Conservation (phyloP, 2,113 vertebrate genomes). For the Chloropsis cyanopogon region DNA sequence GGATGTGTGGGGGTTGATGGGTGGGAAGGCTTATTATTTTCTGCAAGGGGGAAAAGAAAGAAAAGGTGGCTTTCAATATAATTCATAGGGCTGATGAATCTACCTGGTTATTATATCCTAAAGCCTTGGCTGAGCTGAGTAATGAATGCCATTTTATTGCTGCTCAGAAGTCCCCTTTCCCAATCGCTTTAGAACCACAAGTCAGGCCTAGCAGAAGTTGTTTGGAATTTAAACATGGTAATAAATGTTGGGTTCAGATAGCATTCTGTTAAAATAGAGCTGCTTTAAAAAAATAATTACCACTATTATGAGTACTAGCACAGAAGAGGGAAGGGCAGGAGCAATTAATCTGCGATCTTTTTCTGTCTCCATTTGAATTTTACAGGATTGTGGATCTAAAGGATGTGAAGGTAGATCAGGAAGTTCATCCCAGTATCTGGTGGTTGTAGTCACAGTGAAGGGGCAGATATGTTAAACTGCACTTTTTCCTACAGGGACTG, state of each 20-base stretch:
- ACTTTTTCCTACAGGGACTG: neutral
- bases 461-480: neutral
- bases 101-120: neutral
- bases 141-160: neutral
- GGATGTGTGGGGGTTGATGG: neutral
- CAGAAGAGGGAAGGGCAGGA: neutral
- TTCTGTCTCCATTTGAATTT: neutral
- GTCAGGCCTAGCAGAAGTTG: neutral
- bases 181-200: neutral
- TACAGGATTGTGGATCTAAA: neutral
- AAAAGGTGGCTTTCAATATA: neutral
- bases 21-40: neutral
- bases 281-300: neutral
- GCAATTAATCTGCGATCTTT: neutral
- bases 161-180: neutral
- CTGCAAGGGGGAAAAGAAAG: neutral
- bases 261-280: neutral
- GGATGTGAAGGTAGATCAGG: neutral
- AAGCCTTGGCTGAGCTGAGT: neutral
- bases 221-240: neutral
- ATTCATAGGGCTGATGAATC: neutral
- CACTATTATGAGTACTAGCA: too few species aligned
- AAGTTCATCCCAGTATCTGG: neutral
- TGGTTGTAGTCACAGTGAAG: fast-evolving
- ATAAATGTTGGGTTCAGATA: neutral